Evolutionary conservation across 2,113 vertebrate species (phyloP), one percentile per base, ranked within the genome.

Genomic region (Pavo muticus): DNA sequence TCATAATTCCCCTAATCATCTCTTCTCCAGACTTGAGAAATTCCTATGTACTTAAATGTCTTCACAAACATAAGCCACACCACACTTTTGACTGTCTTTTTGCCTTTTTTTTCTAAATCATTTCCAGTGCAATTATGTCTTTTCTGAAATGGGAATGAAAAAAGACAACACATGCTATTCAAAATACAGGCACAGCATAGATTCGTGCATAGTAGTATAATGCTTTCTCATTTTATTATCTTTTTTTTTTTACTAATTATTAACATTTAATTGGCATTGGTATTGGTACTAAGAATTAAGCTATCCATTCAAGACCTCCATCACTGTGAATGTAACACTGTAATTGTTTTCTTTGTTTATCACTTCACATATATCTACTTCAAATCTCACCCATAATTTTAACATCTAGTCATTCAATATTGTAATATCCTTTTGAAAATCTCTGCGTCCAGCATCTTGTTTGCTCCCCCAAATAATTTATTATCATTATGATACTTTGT

Each of bases 351-450:
- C 56, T 57, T 20, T 42, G 37, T 42, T 69, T 70, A 93, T 40
- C 37, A 27, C 61, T 89, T 89, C 77, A 87, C 69, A 70, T 81
- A 48, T 44, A 84, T 9, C 65, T 74, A 67, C 42, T 65, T 72
- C 64, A 84, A 80, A 73, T 93, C 93, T 87, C 88, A 88, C 40
- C 44, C 68, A 30, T 40, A 39, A 85, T 88, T 90, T 82, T 88
- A 82, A 88, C 25, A 73, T 30, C 84, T 45, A 17, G 21, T 69
- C 59, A 93, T 52, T 42, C 0, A 0, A 65, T 78, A 85, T 47
- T 47, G 25, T 20, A 7, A 82, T 82, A 88, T 57, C 54, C 44
- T 72, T 83, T 83, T 68, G 27, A 40, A 69, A 69, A 57, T 57
- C 45, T 71, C 32, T 32, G 23, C 20, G 11, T 11, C n/a, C 24